These are phyloP conservation scores for Anaspis maculata DNA, from an alignment of 2,888 invertebrate species.

Conservation along the genomic window DNA sequence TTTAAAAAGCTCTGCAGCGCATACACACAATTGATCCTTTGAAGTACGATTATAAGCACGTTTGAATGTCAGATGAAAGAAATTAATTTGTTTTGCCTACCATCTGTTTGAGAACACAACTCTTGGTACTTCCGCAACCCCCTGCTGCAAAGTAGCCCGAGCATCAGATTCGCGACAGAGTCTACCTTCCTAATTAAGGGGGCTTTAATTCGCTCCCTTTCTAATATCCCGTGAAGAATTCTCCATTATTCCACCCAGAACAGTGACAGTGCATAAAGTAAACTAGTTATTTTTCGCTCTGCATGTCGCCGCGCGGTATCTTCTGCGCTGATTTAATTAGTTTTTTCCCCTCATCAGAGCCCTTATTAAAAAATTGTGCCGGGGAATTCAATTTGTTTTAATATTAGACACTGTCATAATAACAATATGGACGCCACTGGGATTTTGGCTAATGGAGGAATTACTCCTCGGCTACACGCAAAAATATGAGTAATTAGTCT, in stretches of 20 bases:
- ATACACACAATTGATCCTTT: neutral
- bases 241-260: slow-evolving; percentile 17
- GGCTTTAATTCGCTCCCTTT: slow-evolving; percentile 14
- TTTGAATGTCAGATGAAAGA: no score
- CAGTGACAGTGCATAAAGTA: slow-evolving; percentile 21
- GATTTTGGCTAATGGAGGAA: no score
- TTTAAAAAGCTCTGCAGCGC: neutral
- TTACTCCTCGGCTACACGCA: no score
- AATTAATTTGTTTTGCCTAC: neutral
- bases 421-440: no score
- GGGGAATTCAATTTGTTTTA: slow-evolving; percentile 6
- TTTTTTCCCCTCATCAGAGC: slow-evolving; percentile 16
- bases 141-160: neutral
- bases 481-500: no score
- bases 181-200: slow-evolving; percentile 16
- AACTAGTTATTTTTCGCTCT: slow-evolving; percentile 20
- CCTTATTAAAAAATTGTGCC: slow-evolving; percentile 7
- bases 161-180: slow-evolving; percentile 1
- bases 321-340: slow-evolving; percentile 19
- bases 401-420: no score
- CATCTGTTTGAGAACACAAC: neutral
- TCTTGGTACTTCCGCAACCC: neutral
- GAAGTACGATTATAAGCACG: neutral
- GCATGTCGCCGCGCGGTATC: slow-evolving; percentile 12
- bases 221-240: slow-evolving; percentile 17